Evolutionary conservation across 2,797 vertebrate species (phyloP), one percentile per base, ranked within the genome.

Genomic region (Enteromius mattozi): DNA sequence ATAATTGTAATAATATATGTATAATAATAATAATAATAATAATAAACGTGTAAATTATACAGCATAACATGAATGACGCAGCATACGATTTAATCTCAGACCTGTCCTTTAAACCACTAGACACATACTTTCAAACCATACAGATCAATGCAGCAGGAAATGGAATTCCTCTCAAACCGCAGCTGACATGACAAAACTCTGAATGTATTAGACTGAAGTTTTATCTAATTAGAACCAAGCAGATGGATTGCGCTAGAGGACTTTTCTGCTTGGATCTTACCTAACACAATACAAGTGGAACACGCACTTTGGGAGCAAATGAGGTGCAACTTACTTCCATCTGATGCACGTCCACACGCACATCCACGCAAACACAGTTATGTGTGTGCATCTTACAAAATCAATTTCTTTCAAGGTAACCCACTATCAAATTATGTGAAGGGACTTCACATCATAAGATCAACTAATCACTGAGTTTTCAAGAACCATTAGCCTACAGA

Each of bases 111-210:
- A 47, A 45, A 63, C 37, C 8, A 4, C 37, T 63, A 59, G 75
- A 42, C 21, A 59, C 21, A 61, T 24, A 51, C 10, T 78, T 61
- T 83, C 19, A 61, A 35, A 61, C 51, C 37, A 40, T 49, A 59
- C 40, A 61, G 66, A 79, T 84, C 76, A 72, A 49, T 78, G 75
- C 65, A 70, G 51, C 49, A 66, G 82, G 49, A 78, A 79, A 63
- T 35, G 17, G 14, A 71, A 79, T 21, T 84, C 24, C 49, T 49
- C 24, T 78, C 13, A 47, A 84, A 47, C 65, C 3, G 0, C 75
- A 27, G 40, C 75, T 49, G 75, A 78, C 66, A 63, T 37, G 30
- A 71, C 66, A 27, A 47, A 61, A 49, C 14, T 24, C 14, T 47
- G 19, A 78, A 84, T 56, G 24, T 78, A 78, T 78, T 78, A 59